Evolutionary conservation across 1,140 invertebrate species (phyloP).

Genomic region (Leptopilina clavipes): DNA sequence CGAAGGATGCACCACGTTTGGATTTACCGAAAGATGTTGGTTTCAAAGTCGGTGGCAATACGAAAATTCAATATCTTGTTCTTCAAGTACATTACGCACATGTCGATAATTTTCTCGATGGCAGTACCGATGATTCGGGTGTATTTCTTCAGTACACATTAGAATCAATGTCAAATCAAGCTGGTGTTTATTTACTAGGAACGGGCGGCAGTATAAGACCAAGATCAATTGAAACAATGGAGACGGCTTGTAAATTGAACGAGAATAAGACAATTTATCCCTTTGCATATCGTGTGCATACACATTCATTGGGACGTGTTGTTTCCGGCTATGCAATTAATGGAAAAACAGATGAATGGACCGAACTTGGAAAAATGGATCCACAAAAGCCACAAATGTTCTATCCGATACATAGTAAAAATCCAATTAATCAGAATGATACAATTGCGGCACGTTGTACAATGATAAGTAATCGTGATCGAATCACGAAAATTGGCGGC

Average conservation of each 20-base stretch:
- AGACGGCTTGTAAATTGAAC: slow-evolving; percentile 87
- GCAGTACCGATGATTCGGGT: slow-evolving; percentile 87
- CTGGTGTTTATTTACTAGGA: slow-evolving; percentile 90
- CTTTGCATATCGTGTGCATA: slow-evolving; percentile 96
- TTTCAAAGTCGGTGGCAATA: slow-evolving; percentile 85
- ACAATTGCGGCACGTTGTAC: slow-evolving; percentile 92
- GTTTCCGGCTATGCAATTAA: slow-evolving; percentile 91
- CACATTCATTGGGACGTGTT: slow-evolving; percentile 90
- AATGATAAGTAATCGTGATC: slow-evolving; percentile 84
- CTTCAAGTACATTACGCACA: slow-evolving; percentile 96
- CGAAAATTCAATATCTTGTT: slow-evolving; percentile 85
- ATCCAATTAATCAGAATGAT: slow-evolving; percentile 82
- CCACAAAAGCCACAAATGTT: slow-evolving; percentile 97
- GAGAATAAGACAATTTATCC: slow-evolving; percentile 92
- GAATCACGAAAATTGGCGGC: slow-evolving; percentile 83
- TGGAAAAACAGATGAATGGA: slow-evolving; percentile 81
- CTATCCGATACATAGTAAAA: slow-evolving; percentile 85
- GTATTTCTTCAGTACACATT: slow-evolving; percentile 87
- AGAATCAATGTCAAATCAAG: slow-evolving; percentile 82
- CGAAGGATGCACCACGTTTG: slow-evolving; percentile 91
- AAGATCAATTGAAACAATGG: slow-evolving; percentile 86
- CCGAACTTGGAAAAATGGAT: slow-evolving; percentile 91
- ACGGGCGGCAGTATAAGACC: slow-evolving; percentile 87
- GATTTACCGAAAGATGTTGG: slow-evolving; percentile 89
- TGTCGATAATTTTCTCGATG: slow-evolving; percentile 84